Evolutionary conservation across 2,888 invertebrate genomes (phyloP).

Genomic region (Pandemis cinnamomeana): DNA sequence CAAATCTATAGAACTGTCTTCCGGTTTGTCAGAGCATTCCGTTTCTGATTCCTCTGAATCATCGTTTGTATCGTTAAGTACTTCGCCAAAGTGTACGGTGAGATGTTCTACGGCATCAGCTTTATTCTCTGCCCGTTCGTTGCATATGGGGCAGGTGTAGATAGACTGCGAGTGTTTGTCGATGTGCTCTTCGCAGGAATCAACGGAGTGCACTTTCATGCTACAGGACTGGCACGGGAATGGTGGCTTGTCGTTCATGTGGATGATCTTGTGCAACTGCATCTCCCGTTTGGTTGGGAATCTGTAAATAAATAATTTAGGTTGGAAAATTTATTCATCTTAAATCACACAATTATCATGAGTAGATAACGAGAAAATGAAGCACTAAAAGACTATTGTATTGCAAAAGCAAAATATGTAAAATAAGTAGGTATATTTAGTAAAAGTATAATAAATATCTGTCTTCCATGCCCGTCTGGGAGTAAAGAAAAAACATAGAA

Average conservation of each 20-base stretch:
- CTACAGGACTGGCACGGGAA: conserved; percentile 67
- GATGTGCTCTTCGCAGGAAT: conserved; percentile 68
- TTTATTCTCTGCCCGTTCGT: conserved; percentile 58
- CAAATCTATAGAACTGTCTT: conserved; percentile 74
- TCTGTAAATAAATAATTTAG: conserved; percentile 53
- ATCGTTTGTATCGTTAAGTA: conserved; percentile 47
- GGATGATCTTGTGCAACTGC: conserved; percentile 66
- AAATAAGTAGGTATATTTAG: too few relatives aligned
- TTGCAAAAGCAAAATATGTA: background rate
- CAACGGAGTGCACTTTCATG: conserved; percentile 57
- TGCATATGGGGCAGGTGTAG: conserved; percentile 74
- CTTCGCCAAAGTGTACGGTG: conserved; percentile 67
- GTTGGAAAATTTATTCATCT: background rate
- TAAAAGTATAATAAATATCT: background rate
- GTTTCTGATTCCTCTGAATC: conserved; percentile 48
- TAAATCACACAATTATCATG: background rate
- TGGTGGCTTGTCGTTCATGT: conserved; percentile 65
- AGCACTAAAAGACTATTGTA: too few relatives aligned
- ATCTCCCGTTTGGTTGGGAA: conserved; percentile 69
- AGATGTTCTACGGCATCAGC: conserved; percentile 63
- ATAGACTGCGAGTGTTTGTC: conserved; percentile 64
- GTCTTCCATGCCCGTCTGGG: too few relatives aligned
- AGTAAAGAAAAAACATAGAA: too few relatives aligned
- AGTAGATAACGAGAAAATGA: too few relatives aligned
- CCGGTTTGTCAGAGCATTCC: conserved; percentile 62